These are phyloP conservation scores for Drosophila aff. DNA, from an alignment of 1,140 invertebrate genomes.

Conservation along the genomic window DNA sequence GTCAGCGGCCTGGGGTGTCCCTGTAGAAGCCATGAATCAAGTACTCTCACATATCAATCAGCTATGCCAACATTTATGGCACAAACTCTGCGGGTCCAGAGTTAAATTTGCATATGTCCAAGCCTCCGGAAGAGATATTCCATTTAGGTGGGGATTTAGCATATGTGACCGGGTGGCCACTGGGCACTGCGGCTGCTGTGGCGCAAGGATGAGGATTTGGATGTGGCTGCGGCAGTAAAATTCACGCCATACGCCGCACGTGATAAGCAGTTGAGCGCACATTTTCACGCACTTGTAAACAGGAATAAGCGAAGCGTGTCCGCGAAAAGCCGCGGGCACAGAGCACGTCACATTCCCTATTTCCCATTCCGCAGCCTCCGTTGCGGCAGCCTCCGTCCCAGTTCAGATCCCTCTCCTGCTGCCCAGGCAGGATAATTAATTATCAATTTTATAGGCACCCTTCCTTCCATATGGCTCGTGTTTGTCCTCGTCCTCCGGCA, in stretches of 20 bases:
- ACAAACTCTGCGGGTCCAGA: slow-evolving; percentile 5
- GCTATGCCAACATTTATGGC: slow-evolving; percentile 31
- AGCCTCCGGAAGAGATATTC: slow-evolving; percentile 47
- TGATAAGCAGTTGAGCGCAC: slow-evolving; percentile 81
- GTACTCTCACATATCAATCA: slow-evolving; percentile 41
- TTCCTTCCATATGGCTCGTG: slow-evolving; percentile 5
- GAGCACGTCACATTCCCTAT: background rate
- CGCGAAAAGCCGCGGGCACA: slow-evolving; percentile 65
- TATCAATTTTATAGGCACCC: slow-evolving; percentile 73
- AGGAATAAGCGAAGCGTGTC: slow-evolving; percentile 77
- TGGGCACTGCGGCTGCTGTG: slow-evolving; percentile 27
- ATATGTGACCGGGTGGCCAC: slow-evolving; percentile 71
- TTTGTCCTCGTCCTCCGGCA: slow-evolving; percentile 8
- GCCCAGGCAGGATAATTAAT: slow-evolving; percentile 73
- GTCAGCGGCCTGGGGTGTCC: background rate
- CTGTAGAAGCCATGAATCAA: slow-evolving; percentile 27
- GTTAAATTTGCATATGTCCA: slow-evolving; percentile 53
- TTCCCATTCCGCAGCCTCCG: background rate
- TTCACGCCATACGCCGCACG: slow-evolving; percentile 67
- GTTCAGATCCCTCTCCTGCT: background rate
- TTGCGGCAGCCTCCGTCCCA: background rate
- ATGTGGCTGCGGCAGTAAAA: slow-evolving; percentile 64
- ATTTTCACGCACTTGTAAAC: slow-evolving; percentile 82
- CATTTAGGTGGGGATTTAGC: slow-evolving; percentile 38
- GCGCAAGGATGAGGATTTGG: slow-evolving; percentile 2